Conservation (phyloP, 1,140 invertebrate genomes). For the Chlorops oryzae region DNA sequence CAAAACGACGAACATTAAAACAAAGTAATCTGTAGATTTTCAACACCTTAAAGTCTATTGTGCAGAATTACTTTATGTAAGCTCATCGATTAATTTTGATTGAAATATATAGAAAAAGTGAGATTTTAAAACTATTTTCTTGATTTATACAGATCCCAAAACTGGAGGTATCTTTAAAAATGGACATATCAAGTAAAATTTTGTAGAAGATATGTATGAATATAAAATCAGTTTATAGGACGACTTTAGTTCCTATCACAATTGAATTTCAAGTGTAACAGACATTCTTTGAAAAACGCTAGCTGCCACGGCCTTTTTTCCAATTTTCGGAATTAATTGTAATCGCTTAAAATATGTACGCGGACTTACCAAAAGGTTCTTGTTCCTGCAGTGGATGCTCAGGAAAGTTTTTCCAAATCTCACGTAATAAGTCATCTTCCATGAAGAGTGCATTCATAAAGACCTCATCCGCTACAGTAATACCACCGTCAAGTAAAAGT, state of each 20-base stretch:
- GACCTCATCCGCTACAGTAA: conserved; percentile 59
- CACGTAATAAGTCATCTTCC: conserved; percentile 30
- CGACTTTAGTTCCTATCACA: background rate
- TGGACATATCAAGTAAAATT: too few relatives aligned
- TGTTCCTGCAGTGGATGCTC: conserved; percentile 87
- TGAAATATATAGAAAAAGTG: too few relatives aligned
- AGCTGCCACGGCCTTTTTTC: background rate
- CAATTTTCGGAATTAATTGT: background rate
- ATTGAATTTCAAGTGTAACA: background rate
- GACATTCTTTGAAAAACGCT: background rate
- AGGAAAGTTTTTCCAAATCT: conserved; percentile 78
- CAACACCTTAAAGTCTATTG: too few relatives aligned
- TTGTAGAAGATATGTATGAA: too few relatives aligned
- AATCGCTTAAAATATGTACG: background rate
- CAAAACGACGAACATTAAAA: too few relatives aligned
- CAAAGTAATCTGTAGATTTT: too few relatives aligned
- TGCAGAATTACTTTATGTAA: too few relatives aligned
- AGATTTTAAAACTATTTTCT: too few relatives aligned
- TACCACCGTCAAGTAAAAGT: conserved; percentile 88
- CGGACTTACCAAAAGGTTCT: conserved; percentile 62
- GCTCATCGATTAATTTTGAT: too few relatives aligned
- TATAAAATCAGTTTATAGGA: too few relatives aligned
- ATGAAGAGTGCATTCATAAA: conserved; percentile 42
- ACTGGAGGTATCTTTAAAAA: too few relatives aligned
- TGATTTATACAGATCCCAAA: too few relatives aligned